Percentiles rank a stretch among this genome's conserved stretches.
Evolutionary conservation across 2,113 vertebrate species (phyloP).

Genomic region (Toxotes chatareus): DNA sequence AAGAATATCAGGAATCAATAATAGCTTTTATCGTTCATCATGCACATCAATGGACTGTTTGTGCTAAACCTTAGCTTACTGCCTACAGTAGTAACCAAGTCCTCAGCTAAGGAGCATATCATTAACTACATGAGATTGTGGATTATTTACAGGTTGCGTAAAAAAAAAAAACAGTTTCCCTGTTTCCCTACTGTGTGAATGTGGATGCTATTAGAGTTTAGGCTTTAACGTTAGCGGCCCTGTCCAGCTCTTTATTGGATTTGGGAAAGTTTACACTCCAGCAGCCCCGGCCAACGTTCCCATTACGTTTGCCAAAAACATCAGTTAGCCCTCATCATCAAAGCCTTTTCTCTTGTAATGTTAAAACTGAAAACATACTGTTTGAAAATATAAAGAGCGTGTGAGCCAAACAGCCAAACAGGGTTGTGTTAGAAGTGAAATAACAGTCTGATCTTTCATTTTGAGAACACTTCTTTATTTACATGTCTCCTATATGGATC

Average conservation of each 20-base stretch:
- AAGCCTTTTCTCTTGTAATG: background rate
- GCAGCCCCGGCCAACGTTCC: background rate
- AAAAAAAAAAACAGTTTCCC: too few relatives aligned
- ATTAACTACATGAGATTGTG: too few relatives aligned
- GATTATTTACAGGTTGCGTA: too few relatives aligned
- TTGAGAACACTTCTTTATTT: too few relatives aligned
- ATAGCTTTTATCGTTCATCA: background rate
- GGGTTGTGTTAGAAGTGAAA: background rate
- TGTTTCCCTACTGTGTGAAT: background rate
- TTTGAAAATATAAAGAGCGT: background rate
- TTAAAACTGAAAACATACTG: background rate
- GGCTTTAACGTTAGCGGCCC: background rate
- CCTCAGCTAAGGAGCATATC: too few relatives aligned
- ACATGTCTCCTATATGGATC: background rate
- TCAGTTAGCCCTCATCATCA: background rate
- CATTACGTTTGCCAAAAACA: background rate
- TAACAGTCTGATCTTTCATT: background rate
- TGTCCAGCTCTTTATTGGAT: background rate
- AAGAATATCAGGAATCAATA: background rate
- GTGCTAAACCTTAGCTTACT: too few relatives aligned
- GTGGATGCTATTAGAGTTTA: background rate
- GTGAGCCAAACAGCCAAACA: background rate
- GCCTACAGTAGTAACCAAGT: too few relatives aligned
- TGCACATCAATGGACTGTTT: background rate
- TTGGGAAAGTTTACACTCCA: constrained; percentile 4